phyloP scores from a whole-genome alignment of 2,888 invertebrate species.

The Eucriotettix oculatus region DNA sequence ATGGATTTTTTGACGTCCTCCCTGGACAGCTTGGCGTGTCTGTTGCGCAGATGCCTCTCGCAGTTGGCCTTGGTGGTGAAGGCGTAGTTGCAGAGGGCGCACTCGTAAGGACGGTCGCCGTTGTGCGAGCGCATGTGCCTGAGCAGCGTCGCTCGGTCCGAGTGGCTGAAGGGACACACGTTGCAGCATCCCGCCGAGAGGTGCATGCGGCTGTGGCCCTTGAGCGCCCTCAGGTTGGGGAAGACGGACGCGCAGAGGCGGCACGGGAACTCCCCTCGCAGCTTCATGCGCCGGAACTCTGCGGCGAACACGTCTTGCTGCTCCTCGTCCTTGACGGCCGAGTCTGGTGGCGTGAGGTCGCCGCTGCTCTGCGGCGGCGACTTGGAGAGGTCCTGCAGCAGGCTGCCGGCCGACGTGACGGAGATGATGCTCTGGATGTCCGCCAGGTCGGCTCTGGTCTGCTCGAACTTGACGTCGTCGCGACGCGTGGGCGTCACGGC shows the following conservation, averaged over 20 bases:
- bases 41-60: slow-evolving; percentile 82
- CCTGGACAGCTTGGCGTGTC: slow-evolving; percentile 70
- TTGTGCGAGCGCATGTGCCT: slow-evolving; percentile 89
- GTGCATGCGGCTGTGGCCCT: slow-evolving; percentile 80
- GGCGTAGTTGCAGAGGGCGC: slow-evolving; percentile 86
- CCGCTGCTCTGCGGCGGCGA: slow-evolving; percentile 6
- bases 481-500: not conserved
- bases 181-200: slow-evolving; percentile 72
- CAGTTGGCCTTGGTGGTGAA: slow-evolving; percentile 97
- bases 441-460: slow-evolving; percentile 41
- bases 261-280: slow-evolving; percentile 80
- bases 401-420: slow-evolving; percentile 31
- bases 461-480: not conserved
- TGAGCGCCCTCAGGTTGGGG: slow-evolving; percentile 74
- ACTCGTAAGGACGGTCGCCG: slow-evolving; percentile 88
- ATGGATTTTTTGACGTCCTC: slow-evolving; percentile 81
- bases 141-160: slow-evolving; percentile 80
- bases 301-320: slow-evolving; percentile 70
- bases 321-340: slow-evolving; percentile 26
- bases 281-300: slow-evolving; percentile 75
- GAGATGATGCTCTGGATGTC: slow-evolving; percentile 73
- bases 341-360: slow-evolving; percentile 16
- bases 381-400: slow-evolving; percentile 9
- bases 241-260: slow-evolving; percentile 75
- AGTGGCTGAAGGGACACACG: slow-evolving; percentile 77